Conservation (phyloP, 2,113 vertebrate genomes). For the Limanda limanda region DNA sequence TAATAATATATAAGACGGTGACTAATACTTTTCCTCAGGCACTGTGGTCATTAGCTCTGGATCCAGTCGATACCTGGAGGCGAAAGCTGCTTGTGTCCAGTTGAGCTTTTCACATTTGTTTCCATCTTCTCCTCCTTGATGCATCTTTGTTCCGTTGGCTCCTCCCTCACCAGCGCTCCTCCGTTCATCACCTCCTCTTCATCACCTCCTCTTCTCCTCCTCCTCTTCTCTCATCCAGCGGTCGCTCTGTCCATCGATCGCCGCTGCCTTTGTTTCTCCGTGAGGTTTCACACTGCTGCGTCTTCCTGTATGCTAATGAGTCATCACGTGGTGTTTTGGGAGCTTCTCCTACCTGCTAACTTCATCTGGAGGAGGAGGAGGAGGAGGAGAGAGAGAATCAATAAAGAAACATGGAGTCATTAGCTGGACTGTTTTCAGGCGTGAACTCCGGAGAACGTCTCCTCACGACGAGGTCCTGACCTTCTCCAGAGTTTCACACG, state of each 20-base stretch:
- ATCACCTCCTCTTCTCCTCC: too few relatives aligned
- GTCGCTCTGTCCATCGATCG: slow-evolving; percentile 15
- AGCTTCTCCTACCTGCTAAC: neutral
- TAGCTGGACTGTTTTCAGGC: too few relatives aligned
- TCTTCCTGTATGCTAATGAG: too few relatives aligned
- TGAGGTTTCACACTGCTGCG: neutral
- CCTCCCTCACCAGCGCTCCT: neutral
- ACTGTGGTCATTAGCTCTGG: too few relatives aligned
- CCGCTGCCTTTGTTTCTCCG: slow-evolving; percentile 11
- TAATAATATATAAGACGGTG: too few relatives aligned
- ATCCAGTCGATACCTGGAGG: too few relatives aligned
- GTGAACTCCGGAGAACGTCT: too few relatives aligned
- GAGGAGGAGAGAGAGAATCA: neutral
- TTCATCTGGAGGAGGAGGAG: slow-evolving; percentile 9
- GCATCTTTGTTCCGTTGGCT: neutral
- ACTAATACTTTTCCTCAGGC: neutral
- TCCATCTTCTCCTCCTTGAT: neutral
- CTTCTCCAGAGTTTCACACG: too few relatives aligned
- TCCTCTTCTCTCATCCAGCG: neutral
- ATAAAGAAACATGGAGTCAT: too few relatives aligned
- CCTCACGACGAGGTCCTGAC: too few relatives aligned
- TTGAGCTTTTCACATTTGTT: slow-evolving; percentile 1
- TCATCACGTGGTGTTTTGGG: too few relatives aligned
- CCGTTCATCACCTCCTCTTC: slow-evolving; percentile 11
- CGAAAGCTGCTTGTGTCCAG: too few relatives aligned